These are phyloP conservation scores for Myiozetetes cayanensis DNA, from an alignment of 2,113 vertebrate species.

Conservation along the genomic window DNA sequence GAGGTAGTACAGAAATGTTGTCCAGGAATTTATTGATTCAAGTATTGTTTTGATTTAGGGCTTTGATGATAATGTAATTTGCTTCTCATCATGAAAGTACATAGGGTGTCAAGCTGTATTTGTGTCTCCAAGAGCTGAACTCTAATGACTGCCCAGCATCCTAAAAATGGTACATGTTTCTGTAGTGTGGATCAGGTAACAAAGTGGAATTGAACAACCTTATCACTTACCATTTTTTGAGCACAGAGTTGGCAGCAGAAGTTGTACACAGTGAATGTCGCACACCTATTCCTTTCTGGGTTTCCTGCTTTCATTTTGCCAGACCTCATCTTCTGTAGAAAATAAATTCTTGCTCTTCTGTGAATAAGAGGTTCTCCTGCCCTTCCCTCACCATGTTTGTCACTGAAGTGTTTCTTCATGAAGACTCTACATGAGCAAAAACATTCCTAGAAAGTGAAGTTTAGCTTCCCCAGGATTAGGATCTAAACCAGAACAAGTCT, in stretches of 20 bases:
- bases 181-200: background rate
- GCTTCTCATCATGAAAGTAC: background rate
- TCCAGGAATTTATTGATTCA: background rate
- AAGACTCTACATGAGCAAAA: conserved; percentile 15
- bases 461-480: conserved; percentile 30
- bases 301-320: conserved; percentile 3
- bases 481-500: conserved; percentile 20
- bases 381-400: background rate
- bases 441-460: conserved; percentile 52
- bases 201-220: background rate
- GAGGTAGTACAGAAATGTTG: background rate
- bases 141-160: background rate
- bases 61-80: background rate
- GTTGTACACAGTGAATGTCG: background rate
- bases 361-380: background rate
- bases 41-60: background rate
- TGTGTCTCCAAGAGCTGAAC: background rate
- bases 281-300: background rate
- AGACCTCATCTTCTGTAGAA: background rate
- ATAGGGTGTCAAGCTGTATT: background rate
- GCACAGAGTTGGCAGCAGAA: background rate
- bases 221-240: background rate
- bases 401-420: conserved; percentile 44
- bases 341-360: background rate
- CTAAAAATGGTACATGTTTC: background rate